A percentile compares a stretch with the other conserved stretches of the same genome.
These are phyloP conservation scores for Discoglossus pictus DNA, from an alignment of 2,797 vertebrate species.

Conservation along the genomic window DNA sequence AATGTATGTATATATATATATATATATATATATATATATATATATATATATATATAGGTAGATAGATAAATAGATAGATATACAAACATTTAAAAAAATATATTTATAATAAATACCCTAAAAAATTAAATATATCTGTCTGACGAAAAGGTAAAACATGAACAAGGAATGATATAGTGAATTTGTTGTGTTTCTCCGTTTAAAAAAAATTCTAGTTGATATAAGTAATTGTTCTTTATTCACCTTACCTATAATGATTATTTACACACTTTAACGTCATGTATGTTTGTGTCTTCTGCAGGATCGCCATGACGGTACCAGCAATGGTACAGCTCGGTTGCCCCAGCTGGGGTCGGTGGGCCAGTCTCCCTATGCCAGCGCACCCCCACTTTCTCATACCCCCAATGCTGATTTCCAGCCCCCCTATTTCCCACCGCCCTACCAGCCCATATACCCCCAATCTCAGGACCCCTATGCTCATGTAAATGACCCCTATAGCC, in stretches of 20 bases:
- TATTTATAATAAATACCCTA: no score
- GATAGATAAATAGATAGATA: no score
- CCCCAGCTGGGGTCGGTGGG: conserved; percentile 96
- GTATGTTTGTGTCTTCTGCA: conserved; percentile 55
- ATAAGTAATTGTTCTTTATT: no score
- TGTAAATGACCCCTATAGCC: conserved; percentile 97
- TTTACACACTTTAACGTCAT: conserved; percentile 56
- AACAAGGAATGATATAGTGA: no score
- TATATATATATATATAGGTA: no score
- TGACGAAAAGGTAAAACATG: no score
- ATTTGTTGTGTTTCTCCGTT: no score
- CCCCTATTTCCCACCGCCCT: conserved; percentile 92
- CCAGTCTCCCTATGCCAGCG: conserved; percentile 93
- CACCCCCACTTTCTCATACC: conserved; percentile 93
- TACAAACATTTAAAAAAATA: no score
- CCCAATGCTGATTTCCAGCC: conserved; percentile 97
- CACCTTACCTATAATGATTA: neutral
- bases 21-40: conserved; percentile 8
- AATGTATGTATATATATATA: no score
- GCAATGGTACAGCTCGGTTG: conserved; percentile 94
- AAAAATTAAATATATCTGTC: no score
- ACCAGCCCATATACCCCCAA: conserved; percentile 97
- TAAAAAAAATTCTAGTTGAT: no score
- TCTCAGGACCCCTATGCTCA: conserved; percentile 98
- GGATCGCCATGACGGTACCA: conserved; percentile 95